These are phyloP conservation scores for Pammene fasciana DNA, from an alignment of 2,888 invertebrate species.

Conservation along the genomic window DNA sequence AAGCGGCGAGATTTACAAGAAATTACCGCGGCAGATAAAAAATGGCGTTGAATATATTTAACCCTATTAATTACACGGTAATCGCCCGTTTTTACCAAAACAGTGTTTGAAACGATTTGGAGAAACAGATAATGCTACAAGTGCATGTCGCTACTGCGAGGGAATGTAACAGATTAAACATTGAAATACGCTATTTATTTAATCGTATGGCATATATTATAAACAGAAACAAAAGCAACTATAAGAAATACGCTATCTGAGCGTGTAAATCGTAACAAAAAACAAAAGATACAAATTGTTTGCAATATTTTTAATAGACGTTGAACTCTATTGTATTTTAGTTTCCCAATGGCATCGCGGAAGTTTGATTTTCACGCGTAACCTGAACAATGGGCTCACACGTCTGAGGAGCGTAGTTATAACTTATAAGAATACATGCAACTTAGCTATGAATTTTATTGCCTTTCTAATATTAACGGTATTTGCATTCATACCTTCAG, in stretches of 20 bases:
- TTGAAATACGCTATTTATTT: slow-evolving; percentile 34
- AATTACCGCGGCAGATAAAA: slow-evolving; percentile 62
- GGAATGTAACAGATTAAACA: slow-evolving; percentile 30
- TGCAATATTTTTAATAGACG: slow-evolving; percentile 43
- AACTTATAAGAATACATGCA: slow-evolving; percentile 53
- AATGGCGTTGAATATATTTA: slow-evolving; percentile 50
- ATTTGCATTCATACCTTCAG: slow-evolving; percentile 7
- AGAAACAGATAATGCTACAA: slow-evolving; percentile 32
- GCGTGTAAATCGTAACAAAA: slow-evolving; percentile 41
- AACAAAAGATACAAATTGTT: slow-evolving; percentile 40
- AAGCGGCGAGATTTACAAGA: slow-evolving; percentile 72
- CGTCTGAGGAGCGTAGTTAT: slow-evolving; percentile 53
- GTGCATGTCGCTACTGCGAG: slow-evolving; percentile 31
- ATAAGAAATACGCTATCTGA: slow-evolving; percentile 30
- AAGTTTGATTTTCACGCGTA: slow-evolving; percentile 70
- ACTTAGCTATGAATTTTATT: slow-evolving; percentile 59
- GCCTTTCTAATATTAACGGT: slow-evolving; percentile 56
- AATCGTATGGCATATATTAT: no score
- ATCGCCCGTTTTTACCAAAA: slow-evolving; percentile 33
- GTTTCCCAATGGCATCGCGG: slow-evolving; percentile 55
- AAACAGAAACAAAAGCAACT: no score
- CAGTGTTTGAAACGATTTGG: slow-evolving; percentile 34
- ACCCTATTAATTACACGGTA: slow-evolving; percentile 34
- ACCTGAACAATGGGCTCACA: slow-evolving; percentile 62
- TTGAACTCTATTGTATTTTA: slow-evolving; percentile 45